phyloP scores from a whole-genome alignment of 92 coral and sea anemone species.

The Parazoanthus atlanticus region DNA sequence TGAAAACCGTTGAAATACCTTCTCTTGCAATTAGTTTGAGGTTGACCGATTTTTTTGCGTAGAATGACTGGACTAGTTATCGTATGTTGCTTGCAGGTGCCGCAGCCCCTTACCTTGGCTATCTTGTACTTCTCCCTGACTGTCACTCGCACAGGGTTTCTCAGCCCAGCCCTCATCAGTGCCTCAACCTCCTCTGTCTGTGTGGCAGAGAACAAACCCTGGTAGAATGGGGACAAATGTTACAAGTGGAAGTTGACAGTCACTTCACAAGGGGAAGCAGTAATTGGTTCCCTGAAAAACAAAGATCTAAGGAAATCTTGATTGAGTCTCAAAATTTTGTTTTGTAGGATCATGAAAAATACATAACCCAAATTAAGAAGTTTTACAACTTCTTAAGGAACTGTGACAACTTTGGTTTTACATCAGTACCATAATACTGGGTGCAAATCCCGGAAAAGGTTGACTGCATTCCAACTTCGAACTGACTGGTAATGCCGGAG shows the following conservation, averaged over 20 bases:
- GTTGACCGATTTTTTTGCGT: too few species aligned
- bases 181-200: conserved; percentile 97
- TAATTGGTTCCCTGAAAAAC: too few species aligned
- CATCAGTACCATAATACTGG: too few species aligned
- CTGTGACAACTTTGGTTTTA: too few species aligned
- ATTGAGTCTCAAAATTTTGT: too few species aligned
- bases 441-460: neutral
- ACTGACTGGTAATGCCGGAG: neutral
- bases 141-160: conserved; percentile 92
- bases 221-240: neutral
- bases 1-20: too few species aligned
- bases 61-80: too few species aligned
- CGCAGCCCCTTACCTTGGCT: conserved; percentile 50
- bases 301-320: too few species aligned
- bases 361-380: too few species aligned
- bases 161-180: conserved; percentile 89
- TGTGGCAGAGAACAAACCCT: conserved; percentile 98
- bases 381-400: too few species aligned
- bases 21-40: too few species aligned
- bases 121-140: conserved; percentile 82
- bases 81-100: neutral
- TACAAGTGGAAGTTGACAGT: neutral
- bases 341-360: too few species aligned
- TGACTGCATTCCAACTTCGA: neutral
- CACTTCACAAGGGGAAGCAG: neutral